phyloP scores from a whole-genome alignment of 2,797 vertebrate genomes.

The Vireo griseus region DNA sequence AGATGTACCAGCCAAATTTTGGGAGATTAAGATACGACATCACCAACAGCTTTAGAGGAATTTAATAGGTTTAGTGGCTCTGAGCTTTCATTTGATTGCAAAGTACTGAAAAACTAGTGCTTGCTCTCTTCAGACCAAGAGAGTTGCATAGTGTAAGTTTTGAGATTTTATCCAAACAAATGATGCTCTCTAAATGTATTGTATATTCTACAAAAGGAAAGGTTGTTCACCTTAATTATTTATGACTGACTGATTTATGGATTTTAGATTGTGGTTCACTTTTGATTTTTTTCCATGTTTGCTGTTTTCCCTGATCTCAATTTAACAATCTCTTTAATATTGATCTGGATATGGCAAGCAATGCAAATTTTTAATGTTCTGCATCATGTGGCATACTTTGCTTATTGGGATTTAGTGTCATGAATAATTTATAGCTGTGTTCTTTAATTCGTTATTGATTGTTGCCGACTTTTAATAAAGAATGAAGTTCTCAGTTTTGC shows the following conservation, averaged over 20 bases:
- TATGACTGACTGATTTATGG: constrained; percentile 9
- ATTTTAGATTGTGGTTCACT: neutral
- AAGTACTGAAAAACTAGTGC: neutral
- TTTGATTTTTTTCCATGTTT: neutral
- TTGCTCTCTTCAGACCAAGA: neutral
- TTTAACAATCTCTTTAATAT: constrained; percentile 27
- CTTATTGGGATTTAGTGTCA: constrained; percentile 28
- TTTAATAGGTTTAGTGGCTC: neutral
- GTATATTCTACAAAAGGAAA: neutral
- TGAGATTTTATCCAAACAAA: neutral
- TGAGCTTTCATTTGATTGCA: neutral
- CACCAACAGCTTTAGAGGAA: neutral
- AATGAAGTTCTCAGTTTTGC: neutral
- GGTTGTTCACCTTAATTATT: constrained; percentile 5
- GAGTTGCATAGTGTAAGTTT: neutral
- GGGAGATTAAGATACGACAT: neutral
- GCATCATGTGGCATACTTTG: neutral
- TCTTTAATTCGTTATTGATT: constrained; percentile 43
- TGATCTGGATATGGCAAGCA: constrained; percentile 11
- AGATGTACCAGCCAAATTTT: neutral
- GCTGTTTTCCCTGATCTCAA: neutral
- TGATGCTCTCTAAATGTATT: neutral
- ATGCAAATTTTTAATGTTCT: constrained; percentile 31
- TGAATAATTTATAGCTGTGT: constrained; percentile 52
- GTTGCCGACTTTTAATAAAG: neutral